Percentiles rank a stretch among this genome's conserved stretches.
These are phyloP conservation scores for Drosophila neoperkinsi DNA, from an alignment of 2,888 invertebrate genomes.

Conservation along the genomic window DNA sequence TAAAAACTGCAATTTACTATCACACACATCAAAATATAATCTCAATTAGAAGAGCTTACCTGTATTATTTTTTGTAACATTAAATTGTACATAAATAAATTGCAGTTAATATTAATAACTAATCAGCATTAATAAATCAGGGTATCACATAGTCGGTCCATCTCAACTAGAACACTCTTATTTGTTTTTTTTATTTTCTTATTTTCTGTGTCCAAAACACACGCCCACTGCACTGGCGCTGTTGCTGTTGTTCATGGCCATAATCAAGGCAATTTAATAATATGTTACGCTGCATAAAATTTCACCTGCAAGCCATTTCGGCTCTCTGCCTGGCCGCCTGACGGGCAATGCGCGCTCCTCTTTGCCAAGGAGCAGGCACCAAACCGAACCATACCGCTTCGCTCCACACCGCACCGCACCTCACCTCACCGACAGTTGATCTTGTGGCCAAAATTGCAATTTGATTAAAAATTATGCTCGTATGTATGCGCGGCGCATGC, in stretches of 20 bases:
- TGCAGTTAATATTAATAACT: neutral
- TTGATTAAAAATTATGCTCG: slow-evolving; percentile 64
- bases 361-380: slow-evolving; percentile 24
- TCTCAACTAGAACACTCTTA: slow-evolving; percentile 4
- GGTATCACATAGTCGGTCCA: neutral
- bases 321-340: neutral
- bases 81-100: neutral
- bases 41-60: neutral
- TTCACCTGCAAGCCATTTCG: slow-evolving; percentile 62
- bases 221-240: slow-evolving; percentile 47
- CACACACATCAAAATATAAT: neutral
- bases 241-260: slow-evolving; percentile 56
- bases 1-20: neutral
- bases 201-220: slow-evolving; percentile 27
- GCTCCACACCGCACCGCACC: slow-evolving; percentile 11
- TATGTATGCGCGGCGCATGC: slow-evolving; percentile 57
- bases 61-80: neutral
- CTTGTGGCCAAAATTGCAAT: slow-evolving; percentile 60
- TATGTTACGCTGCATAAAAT: slow-evolving; percentile 78
- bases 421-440: slow-evolving; percentile 38
- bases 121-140: neutral
- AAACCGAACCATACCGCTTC: slow-evolving; percentile 1
- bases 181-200: neutral
- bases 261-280: slow-evolving; percentile 79
- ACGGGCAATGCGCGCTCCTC: slow-evolving; percentile 21